These are phyloP conservation scores for Montipora capricornis DNA, from an alignment of 64 coral and sea anemone species.

Conservation along the genomic window DNA sequence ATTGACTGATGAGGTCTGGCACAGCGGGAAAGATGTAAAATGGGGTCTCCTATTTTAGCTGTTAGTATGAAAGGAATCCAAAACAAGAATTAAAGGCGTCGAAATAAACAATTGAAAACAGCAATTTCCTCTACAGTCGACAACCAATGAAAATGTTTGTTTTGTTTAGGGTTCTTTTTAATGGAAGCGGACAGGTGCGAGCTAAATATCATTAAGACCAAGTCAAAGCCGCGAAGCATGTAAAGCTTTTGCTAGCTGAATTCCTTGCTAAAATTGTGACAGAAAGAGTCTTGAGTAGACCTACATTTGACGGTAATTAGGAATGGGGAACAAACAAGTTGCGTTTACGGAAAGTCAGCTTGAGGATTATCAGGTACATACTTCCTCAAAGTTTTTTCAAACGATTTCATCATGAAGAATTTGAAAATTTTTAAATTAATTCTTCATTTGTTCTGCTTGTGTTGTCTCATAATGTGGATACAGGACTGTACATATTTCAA, in stretches of 20 bases:
- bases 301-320: background rate
- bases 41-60: background rate
- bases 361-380: slow-evolving; percentile 77
- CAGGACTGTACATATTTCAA: slow-evolving; percentile 86
- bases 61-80: background rate
- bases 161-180: slow-evolving; percentile 5
- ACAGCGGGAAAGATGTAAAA: slow-evolving; percentile 24
- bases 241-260: background rate
- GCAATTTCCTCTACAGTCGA: background rate
- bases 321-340: slow-evolving; percentile 75
- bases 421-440: background rate
- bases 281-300: too few relatives aligned
- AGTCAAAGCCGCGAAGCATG: background rate
- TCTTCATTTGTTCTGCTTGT: background rate
- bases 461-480: background rate
- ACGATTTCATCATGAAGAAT: background rate
- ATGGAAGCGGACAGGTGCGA: background rate
- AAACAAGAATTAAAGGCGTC: background rate
- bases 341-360: slow-evolving; percentile 76
- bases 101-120: slow-evolving; percentile 8
- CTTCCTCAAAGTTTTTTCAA: background rate
- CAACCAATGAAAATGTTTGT: slow-evolving; percentile 14
- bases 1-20: slow-evolving; percentile 37
- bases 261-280: background rate
- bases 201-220: background rate